These are phyloP conservation scores for Spisula solida DNA, from an alignment of 2,888 invertebrate genomes.

Conservation along the genomic window DNA sequence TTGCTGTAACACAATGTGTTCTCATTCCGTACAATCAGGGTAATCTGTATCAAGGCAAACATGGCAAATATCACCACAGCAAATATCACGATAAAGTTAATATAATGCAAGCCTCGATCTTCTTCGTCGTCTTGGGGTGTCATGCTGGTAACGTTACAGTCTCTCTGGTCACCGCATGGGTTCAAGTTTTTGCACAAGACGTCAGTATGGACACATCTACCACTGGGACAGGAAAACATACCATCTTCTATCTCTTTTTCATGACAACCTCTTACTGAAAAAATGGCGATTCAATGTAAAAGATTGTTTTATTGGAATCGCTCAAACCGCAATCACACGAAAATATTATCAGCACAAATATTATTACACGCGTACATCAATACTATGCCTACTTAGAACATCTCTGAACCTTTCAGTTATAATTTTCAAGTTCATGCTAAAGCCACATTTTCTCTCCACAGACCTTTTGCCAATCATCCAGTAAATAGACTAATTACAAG, in stretches of 20 bases:
- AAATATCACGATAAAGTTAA: constrained; percentile 44
- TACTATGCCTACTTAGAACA: no score
- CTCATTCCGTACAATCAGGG: constrained; percentile 51
- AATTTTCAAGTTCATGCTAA: no score
- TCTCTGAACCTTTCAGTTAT: no score
- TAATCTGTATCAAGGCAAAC: constrained; percentile 60
- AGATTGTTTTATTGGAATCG: no score
- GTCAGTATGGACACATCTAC: constrained; percentile 57
- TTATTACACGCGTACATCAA: no score
- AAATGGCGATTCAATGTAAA: not conserved
- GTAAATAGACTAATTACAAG: no score
- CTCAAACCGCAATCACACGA: no score
- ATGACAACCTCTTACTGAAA: constrained; percentile 55
- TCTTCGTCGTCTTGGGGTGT: not conserved
- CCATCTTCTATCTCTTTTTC: constrained; percentile 33
- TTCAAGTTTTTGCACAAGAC: constrained; percentile 58
- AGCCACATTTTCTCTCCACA: no score
- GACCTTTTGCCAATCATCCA: no score
- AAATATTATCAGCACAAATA: no score
- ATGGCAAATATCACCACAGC: constrained; percentile 53
- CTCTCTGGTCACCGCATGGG: constrained; percentile 60
- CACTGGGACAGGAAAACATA: constrained; percentile 61
- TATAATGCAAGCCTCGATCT: constrained; percentile 37
- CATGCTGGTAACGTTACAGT: constrained; percentile 52
- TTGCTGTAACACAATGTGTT: constrained; percentile 34